Conservation (phyloP, 2,888 invertebrate genomes). For the Pomacea canaliculata region DNA sequence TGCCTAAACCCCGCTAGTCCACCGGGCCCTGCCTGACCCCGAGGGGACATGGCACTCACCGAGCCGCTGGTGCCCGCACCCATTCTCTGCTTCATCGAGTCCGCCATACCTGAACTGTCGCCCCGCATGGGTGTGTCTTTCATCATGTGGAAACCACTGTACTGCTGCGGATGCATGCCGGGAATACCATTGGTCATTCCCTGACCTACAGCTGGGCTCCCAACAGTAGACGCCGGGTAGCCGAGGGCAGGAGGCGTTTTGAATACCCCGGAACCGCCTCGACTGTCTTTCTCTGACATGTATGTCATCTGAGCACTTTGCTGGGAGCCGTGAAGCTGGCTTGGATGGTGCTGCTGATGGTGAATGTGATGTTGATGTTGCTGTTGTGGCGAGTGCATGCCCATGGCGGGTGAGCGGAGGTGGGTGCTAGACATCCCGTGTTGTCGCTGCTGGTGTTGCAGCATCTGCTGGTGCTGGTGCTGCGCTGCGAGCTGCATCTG, state of each 20-base stretch:
- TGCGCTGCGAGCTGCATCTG: conserved; percentile 10
- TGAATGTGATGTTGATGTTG: conserved; percentile 1
- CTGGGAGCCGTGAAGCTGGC: background rate
- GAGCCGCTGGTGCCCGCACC: background rate
- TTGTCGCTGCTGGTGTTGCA: conserved; percentile 8
- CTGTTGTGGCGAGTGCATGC: conserved; percentile 4
- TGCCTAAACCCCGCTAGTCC: background rate
- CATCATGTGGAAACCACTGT: conserved; percentile 16
- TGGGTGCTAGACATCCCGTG: conserved; percentile 7
- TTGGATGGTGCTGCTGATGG: conserved; percentile 10
- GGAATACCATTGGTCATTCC: conserved; percentile 19
- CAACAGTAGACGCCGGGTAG: background rate
- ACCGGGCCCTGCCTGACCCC: background rate
- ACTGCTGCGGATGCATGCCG: conserved; percentile 18
- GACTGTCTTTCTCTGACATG: conserved; percentile 13
- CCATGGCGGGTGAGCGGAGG: background rate
- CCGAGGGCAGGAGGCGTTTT: conserved; percentile 6
- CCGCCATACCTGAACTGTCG: background rate
- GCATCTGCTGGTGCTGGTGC: conserved; percentile 9
- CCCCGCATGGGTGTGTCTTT: conserved; percentile 3
- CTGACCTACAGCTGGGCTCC: background rate
- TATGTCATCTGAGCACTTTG: conserved; percentile 1
- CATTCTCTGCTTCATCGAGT: conserved; percentile 1
- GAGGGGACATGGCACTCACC: background rate
- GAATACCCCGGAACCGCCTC: conserved; percentile 13